Percentiles rank a stretch among this genome's conserved stretches.
These are phyloP conservation scores for Noctua janthe DNA, from an alignment of 2,888 invertebrate species.

Conservation along the genomic window DNA sequence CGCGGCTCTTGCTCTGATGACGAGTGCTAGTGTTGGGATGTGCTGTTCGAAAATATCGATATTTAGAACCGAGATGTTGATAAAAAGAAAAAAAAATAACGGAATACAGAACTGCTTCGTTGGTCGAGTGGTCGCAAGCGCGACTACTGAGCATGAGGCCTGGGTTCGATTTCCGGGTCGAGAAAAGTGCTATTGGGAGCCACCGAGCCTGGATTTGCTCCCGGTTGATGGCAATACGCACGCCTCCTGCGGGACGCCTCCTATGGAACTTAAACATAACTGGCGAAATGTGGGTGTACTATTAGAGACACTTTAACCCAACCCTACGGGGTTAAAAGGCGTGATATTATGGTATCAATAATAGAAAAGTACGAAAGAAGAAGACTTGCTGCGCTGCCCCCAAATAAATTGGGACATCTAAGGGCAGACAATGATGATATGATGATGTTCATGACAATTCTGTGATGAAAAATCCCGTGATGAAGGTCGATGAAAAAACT, in stretches of 20 bases:
- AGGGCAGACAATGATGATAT: neutral
- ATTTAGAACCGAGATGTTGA: neutral
- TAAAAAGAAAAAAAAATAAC: neutral
- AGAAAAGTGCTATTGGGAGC: too few species aligned
- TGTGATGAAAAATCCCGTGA: neutral
- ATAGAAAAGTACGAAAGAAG: neutral
- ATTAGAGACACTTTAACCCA: too few species aligned
- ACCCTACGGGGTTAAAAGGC: too few species aligned
- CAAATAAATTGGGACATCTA: neutral
- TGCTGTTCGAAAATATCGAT: constrained; percentile 70
- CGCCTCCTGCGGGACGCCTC: too few species aligned
- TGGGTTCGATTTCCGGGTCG: too few species aligned
- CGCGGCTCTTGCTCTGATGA: constrained; percentile 88
- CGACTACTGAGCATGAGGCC: too few species aligned
- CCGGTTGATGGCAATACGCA: too few species aligned
- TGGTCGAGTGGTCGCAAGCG: too few species aligned
- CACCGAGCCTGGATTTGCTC: too few species aligned
- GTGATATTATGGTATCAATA: neutral
- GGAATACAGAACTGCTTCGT: too few species aligned
- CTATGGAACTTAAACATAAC: too few species aligned
- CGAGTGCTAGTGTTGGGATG: constrained; percentile 83
- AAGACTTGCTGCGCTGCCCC: neutral
- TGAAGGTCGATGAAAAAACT: neutral
- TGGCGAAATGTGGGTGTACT: too few species aligned
- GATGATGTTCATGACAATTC: neutral